Evolutionary conservation across 2,113 vertebrate genomes (phyloP).

Genomic region (Mustelus asterias): DNA sequence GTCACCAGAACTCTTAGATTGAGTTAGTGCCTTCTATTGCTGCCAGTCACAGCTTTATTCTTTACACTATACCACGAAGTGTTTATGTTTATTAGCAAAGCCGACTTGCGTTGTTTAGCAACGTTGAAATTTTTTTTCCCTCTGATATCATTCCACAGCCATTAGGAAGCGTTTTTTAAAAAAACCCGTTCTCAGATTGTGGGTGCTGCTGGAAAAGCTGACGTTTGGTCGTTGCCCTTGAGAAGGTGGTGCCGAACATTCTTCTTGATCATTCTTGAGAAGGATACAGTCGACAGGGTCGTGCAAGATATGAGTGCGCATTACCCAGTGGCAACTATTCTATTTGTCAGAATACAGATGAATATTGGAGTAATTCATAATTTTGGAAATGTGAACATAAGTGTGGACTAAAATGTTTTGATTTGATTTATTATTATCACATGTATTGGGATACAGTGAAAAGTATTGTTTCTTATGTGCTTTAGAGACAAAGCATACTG

Average conservation of each 20-base stretch:
- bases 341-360: background rate
- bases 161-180: background rate
- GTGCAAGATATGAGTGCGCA: background rate
- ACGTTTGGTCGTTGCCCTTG: background rate
- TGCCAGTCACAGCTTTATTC: conserved; percentile 18
- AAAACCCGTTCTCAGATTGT: background rate
- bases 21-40: background rate
- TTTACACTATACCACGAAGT: background rate
- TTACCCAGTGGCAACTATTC: background rate
- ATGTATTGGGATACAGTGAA: too few species aligned
- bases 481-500: too few species aligned
- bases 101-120: background rate
- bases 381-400: background rate
- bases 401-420: background rate
- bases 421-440: too few species aligned
- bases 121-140: background rate
- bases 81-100: conserved; percentile 15
- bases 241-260: background rate
- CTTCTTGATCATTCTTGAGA: background rate
- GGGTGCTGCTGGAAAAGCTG: background rate
- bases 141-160: background rate
- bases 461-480: too few species aligned
- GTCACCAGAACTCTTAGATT: conserved; percentile 1
- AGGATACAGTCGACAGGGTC: background rate
- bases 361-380: background rate